A percentile compares a stretch with the other conserved stretches of the same genome.
Evolutionary conservation across 2,113 vertebrate species (phyloP).

Genomic region (Osmerus eperlanus): DNA sequence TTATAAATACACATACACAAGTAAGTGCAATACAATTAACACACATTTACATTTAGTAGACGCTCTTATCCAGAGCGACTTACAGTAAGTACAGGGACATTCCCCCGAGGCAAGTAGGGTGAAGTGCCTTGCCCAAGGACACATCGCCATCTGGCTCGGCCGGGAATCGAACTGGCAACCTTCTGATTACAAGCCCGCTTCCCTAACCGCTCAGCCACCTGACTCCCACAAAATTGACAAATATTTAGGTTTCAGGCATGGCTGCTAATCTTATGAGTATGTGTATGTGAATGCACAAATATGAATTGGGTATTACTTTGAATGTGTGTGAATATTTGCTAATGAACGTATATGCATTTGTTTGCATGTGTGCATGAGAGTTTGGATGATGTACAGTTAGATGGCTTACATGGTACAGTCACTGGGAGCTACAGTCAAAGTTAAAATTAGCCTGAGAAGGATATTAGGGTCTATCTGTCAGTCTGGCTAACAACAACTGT

Average conservation of each 20-base stretch:
- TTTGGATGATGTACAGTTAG: constrained; percentile 11
- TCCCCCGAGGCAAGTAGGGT: too few relatives aligned
- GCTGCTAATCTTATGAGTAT: not conserved
- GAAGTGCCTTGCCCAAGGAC: too few relatives aligned
- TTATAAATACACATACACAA: too few relatives aligned
- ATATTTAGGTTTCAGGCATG: not conserved
- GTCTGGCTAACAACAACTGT: constrained; percentile 33
- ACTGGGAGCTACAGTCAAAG: constrained; percentile 25
- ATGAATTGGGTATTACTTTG: not conserved
- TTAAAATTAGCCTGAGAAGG: constrained; percentile 60
- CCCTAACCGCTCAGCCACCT: too few relatives aligned
- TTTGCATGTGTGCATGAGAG: not conserved
- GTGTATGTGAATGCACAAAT: not conserved
- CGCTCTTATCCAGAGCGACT: too few relatives aligned
- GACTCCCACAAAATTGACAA: not conserved
- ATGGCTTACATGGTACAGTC: constrained; percentile 51
- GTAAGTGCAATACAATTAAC: too few relatives aligned
- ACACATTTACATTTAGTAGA: too few relatives aligned
- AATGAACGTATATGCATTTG: not conserved
- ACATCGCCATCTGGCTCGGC: too few relatives aligned
- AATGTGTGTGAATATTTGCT: not conserved
- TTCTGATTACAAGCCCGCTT: too few relatives aligned
- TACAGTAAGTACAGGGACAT: too few relatives aligned
- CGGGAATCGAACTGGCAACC: too few relatives aligned
- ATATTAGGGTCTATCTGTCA: constrained; percentile 41